Conservation (phyloP, 2,888 invertebrate genomes). For the Seladonia tumulorum region DNA sequence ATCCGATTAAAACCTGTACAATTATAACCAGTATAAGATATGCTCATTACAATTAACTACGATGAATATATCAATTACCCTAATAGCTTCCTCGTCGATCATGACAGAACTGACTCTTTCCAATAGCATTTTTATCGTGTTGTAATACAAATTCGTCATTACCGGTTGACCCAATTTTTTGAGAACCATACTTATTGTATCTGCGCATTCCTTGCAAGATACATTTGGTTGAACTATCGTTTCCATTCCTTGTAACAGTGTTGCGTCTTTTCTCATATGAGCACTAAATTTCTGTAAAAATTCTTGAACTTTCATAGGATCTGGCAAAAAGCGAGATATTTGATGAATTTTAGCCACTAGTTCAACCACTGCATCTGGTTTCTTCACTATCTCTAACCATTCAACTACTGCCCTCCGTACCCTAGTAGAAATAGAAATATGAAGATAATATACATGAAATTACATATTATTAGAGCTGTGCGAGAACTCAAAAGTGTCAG, state of each 20-base stretch:
- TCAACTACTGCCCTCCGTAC: slow-evolving; percentile 94
- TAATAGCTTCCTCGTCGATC: slow-evolving; percentile 95
- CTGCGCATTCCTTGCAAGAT: slow-evolving; percentile 97
- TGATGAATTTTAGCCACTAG: slow-evolving; percentile 88
- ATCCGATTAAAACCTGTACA: slow-evolving; percentile 85
- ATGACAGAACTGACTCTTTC: slow-evolving; percentile 98
- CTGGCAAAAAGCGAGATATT: slow-evolving; percentile 93
- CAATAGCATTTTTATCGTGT: slow-evolving; percentile 97
- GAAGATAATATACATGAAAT: background rate
- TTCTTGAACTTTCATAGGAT: slow-evolving; percentile 96
- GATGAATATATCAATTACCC: slow-evolving; percentile 83
- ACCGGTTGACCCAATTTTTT: slow-evolving; percentile 97
- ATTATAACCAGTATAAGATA: slow-evolving; percentile 16
- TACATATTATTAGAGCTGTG: background rate
- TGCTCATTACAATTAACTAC: background rate
- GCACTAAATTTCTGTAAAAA: slow-evolving; percentile 93
- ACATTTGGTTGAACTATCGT: slow-evolving; percentile 94
- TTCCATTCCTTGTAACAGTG: slow-evolving; percentile 92
- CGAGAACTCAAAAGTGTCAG: background rate
- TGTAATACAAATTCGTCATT: slow-evolving; percentile 97
- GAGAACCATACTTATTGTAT: slow-evolving; percentile 91
- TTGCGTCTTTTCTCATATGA: slow-evolving; percentile 90
- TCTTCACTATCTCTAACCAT: slow-evolving; percentile 93
- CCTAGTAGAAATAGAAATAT: slow-evolving; percentile 77
- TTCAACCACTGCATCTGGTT: slow-evolving; percentile 89